phyloP scores from a whole-genome alignment of 2,113 vertebrate species.

The cat (Felis catus) region DNA sequence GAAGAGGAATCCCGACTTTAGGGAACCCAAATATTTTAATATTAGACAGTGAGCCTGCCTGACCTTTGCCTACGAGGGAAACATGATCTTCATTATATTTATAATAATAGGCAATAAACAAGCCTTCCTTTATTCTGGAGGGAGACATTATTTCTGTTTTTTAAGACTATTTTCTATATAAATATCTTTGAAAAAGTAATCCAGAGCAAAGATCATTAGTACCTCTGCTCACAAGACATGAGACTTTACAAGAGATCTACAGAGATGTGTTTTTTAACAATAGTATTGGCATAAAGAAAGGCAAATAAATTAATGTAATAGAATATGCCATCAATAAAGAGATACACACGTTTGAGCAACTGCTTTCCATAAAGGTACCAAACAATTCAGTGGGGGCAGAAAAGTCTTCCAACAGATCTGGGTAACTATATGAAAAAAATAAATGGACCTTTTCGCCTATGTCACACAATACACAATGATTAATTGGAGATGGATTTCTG shows the following conservation, averaged over 20 bases:
- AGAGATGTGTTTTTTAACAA: not conserved
- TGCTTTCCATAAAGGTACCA: not conserved
- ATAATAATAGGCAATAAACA: not conserved
- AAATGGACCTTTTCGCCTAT: not conserved
- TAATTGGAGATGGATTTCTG: not conserved
- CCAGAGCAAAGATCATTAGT: not conserved
- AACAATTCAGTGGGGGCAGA: not conserved
- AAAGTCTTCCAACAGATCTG: not conserved
- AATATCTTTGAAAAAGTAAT: slow-evolving; percentile 5
- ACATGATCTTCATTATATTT: not conserved
- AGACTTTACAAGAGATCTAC: not conserved
- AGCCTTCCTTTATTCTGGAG: not conserved
- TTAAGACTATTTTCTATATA: not conserved
- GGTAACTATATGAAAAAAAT: not conserved
- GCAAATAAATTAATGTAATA: not conserved
- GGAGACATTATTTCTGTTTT: not conserved
- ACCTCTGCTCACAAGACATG: not conserved
- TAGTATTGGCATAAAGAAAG: not conserved
- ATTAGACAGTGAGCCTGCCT: not conserved
- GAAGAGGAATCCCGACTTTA: not conserved
- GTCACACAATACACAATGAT: not conserved
- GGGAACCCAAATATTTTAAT: not conserved
- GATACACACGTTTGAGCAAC: not conserved
- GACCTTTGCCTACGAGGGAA: not conserved
- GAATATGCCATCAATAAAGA: not conserved